Base-by-base conservation (phyloP, 2,888 invertebrate genomes). In the Lasioglossum villosulum region DNA sequence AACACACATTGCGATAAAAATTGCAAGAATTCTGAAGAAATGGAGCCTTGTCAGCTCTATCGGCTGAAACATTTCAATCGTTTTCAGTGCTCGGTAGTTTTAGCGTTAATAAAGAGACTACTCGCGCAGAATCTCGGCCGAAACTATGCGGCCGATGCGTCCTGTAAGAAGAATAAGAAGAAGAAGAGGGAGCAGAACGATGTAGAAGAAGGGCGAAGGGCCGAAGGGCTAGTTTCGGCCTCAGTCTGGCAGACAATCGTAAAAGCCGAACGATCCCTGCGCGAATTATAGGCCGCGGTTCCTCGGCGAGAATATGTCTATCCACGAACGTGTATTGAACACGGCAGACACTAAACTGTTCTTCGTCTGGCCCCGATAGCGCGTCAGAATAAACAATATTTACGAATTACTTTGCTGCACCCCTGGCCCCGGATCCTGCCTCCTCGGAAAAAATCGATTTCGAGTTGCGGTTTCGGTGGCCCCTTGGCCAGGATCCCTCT, bases 201-300 rank as follows among this genome's bases (percentile, higher is more conserved):
- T 27, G 14, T 1, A 39, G 59, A 37, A 23, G 75, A 75, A 52
- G 30, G n/a, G 63, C 48, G 80, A 70, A 75, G 34, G 76, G 68
- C 68, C 84, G 82, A 82, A 85, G 80, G 83, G 86, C 83, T 86
- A 82, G 84, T 84, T 90, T 90, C 87, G 87, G 89, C 89, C 89
- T 91, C 91, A 91, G 93, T 92, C 92, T 92, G 93, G 92, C 94
- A 94, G 94, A 94, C 94, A 94, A 94, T 94, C 94, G 94, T 94
- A 94, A 94, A 94, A 94, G 94, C 90, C 92, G 92, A 93, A 94
- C 93, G 94, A 94, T 94, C 93, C 93, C 92, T 90, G 90, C 91
- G 93, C 94, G 94, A 94, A 94, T 94, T 94, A 94, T 94, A 94
- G 94, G 92, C 93, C 93, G 92, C 92, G 94, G 92, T 92, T 92